These are phyloP conservation scores for Wasmannia auropunctata DNA, from an alignment of 1,140 invertebrate species.

Conservation along the genomic window DNA sequence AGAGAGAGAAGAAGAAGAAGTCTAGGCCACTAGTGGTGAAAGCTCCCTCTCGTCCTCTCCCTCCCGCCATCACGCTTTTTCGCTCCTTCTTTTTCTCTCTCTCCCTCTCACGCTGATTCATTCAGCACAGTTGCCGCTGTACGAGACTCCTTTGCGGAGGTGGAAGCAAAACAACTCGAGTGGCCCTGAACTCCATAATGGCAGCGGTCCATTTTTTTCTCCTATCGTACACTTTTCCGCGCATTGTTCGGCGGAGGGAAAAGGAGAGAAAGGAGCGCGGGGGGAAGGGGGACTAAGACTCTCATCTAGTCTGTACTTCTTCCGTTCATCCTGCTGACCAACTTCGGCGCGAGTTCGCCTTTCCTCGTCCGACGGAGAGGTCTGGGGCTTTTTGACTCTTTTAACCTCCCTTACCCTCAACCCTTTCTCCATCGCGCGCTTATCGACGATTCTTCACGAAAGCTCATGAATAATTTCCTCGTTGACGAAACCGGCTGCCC, in stretches of 20 bases:
- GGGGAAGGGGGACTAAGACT: constrained; percentile 21
- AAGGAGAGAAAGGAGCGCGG: not conserved
- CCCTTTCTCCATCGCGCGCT: constrained; percentile 57
- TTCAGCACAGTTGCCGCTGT: constrained; percentile 75
- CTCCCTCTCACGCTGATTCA: constrained; percentile 68
- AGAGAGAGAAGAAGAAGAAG: constrained; percentile 69
- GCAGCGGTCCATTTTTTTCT: constrained; percentile 75
- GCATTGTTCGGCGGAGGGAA: constrained; percentile 69
- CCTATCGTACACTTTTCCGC: constrained; percentile 74
- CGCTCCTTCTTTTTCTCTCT: constrained; percentile 54
- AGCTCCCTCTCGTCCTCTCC: constrained; percentile 64
- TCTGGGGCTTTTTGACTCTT: constrained; percentile 68
- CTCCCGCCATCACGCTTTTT: constrained; percentile 3
- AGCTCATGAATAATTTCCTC: constrained; percentile 61
- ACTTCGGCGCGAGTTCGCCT: constrained; percentile 69
- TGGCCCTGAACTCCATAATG: constrained; percentile 77
- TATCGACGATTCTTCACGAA: constrained; percentile 62
- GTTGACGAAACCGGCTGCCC: not conserved
- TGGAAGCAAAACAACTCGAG: constrained; percentile 76
- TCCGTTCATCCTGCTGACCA: constrained; percentile 75
- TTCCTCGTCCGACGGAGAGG: constrained; percentile 33
- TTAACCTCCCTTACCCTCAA: constrained; percentile 52
- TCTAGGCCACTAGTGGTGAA: constrained; percentile 74
- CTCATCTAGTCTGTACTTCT: constrained; percentile 62
- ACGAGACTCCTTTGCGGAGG: constrained; percentile 74